Percentiles rank a stretch among this genome's conserved stretches.
Conservation (phyloP, 1,140 invertebrate genomes). For the Trichonephila inaurata region DNA sequence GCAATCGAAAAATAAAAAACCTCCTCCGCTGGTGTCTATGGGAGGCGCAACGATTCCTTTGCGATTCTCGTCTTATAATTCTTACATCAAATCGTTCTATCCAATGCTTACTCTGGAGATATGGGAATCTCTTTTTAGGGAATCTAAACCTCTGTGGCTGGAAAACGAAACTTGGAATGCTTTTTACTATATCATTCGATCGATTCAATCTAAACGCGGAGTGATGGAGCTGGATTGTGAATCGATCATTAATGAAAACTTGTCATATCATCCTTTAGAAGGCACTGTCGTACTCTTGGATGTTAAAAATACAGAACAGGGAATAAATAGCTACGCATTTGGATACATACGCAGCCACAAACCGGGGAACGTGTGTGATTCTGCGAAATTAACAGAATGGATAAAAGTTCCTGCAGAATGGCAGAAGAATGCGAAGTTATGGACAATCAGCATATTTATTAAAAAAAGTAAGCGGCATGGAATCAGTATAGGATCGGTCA, state of each 20-base stretch:
- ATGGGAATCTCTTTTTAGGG: conserved; percentile 40
- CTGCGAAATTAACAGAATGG: background rate
- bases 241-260: conserved; percentile 79
- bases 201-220: background rate
- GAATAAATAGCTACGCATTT: background rate
- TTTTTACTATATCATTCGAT: conserved; percentile 14
- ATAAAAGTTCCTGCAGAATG: background rate
- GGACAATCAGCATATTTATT: background rate
- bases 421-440: conserved; percentile 16
- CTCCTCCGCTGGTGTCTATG: conserved; percentile 20
- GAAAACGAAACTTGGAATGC: background rate
- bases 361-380: background rate
- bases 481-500: background rate
- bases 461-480: conserved; percentile 6
- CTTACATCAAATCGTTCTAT: conserved; percentile 6
- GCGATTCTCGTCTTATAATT: conserved; percentile 30
- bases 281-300: conserved; percentile 48
- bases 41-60: background rate
- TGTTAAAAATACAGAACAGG: background rate
- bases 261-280: background rate
- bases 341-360: conserved; percentile 31
- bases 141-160: background rate
- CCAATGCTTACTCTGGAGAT: conserved; percentile 34
- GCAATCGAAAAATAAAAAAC: background rate
- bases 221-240: conserved; percentile 77